Conservation (phyloP, 2,113 vertebrate genomes). For the Chaetorhynchus papuensis region DNA sequence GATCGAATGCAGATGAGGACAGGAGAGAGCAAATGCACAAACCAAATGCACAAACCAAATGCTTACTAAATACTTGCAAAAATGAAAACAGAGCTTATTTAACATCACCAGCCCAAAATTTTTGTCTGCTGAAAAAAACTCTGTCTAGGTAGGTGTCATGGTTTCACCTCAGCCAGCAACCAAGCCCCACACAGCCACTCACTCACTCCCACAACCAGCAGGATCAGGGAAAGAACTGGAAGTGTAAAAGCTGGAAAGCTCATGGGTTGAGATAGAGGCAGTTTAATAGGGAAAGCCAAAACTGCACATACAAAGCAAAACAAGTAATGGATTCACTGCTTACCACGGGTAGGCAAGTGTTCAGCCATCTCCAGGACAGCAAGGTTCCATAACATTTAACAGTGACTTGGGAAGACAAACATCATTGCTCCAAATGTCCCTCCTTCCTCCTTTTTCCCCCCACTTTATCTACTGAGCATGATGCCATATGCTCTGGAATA, state of each 20-base stretch:
- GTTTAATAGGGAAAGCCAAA: neutral
- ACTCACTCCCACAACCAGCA: neutral
- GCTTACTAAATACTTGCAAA: neutral
- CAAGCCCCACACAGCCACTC: neutral
- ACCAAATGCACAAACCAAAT: neutral
- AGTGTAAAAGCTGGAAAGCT: neutral
- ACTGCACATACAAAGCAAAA: neutral
- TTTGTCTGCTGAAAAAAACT: neutral
- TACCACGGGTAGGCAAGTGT: no score
- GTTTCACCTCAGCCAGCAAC: neutral
- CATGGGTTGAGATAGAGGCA: neutral
- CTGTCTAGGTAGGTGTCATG: neutral
- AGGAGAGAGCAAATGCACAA: neutral
- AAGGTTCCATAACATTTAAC: neutral
- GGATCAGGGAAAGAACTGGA: neutral
- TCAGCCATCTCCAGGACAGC: neutral
- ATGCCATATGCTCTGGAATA: neutral
- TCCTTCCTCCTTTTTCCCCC: neutral
- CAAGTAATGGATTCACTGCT: neutral
- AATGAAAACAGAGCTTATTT: neutral
- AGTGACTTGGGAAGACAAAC: neutral
- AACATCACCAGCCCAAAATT: neutral
- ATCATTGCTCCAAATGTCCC: fast-evolving
- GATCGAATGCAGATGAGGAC: neutral
- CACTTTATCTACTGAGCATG: no score